Percentiles rank a stretch among this genome's conserved stretches.
These are phyloP conservation scores for Pollenia labialis DNA, from an alignment of 2,888 invertebrate genomes.

Conservation along the genomic window DNA sequence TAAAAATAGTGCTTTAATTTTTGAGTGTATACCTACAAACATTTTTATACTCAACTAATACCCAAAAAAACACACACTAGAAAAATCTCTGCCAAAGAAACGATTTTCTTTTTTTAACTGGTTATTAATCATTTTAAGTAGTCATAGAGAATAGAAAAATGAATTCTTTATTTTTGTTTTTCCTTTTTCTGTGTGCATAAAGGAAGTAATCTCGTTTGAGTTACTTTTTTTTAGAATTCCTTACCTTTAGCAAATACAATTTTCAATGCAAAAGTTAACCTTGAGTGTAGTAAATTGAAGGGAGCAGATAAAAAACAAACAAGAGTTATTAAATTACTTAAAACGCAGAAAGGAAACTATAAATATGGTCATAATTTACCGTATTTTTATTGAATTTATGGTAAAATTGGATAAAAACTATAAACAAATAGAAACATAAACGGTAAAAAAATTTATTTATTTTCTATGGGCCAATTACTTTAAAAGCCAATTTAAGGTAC, in stretches of 20 bases:
- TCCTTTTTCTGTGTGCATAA: conserved; percentile 25
- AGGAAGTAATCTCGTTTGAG: conserved; percentile 18
- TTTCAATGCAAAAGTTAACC: conserved; percentile 45
- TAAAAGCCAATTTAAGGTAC: no score
- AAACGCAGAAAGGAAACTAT: conserved; percentile 24
- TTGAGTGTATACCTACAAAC: conserved; percentile 1
- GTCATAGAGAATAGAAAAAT: conserved; percentile 51
- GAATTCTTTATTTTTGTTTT: conserved; percentile 29
- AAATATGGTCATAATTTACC: conserved; percentile 39
- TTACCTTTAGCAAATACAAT: conserved; percentile 27
- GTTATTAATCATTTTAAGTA: conserved; percentile 73
- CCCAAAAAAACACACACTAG: background rate
- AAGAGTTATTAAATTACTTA: conserved; percentile 13
- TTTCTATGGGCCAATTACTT: no score
- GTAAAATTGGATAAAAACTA: background rate
- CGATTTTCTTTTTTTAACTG: conserved; percentile 20
- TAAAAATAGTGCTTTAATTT: background rate
- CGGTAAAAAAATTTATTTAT: background rate
- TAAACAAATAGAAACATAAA: background rate
- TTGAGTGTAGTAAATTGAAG: conserved; percentile 42
- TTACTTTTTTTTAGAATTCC: background rate
- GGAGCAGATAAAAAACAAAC: conserved; percentile 3
- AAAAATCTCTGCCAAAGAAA: background rate
- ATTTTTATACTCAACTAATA: background rate
- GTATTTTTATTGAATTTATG: conserved; percentile 47